A percentile compares a stretch with the other conserved stretches of the same genome.
Evolutionary conservation across 2,797 vertebrate genomes (phyloP).

Genomic region (Salarias fasciatus): DNA sequence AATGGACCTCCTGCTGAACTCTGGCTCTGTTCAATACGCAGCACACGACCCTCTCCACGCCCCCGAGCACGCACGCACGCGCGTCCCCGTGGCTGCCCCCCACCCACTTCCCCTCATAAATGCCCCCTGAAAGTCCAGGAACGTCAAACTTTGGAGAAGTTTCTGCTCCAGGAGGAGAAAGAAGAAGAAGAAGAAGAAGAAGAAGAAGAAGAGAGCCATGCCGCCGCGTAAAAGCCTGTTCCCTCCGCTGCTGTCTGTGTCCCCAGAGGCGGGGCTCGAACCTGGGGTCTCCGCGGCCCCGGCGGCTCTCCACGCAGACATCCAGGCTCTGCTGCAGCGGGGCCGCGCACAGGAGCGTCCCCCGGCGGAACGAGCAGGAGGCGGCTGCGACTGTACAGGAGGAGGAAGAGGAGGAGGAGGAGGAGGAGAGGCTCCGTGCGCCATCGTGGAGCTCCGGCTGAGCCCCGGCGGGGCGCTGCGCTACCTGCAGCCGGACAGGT

Average conservation of each 20-base stretch:
- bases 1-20: conserved; percentile 73
- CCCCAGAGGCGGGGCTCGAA: conserved; percentile 11
- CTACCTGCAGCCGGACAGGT: conserved; percentile 65
- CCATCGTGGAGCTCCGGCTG: conserved; percentile 71
- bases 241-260: conserved; percentile 52
- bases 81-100: conserved; percentile 16
- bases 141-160: not conserved
- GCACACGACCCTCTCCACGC: conserved; percentile 81
- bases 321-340: conserved; percentile 61
- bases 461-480: conserved; percentile 51
- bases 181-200: too few species aligned
- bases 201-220: conserved; percentile 25
- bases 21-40: conserved; percentile 73
- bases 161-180: not conserved
- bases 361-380: conserved; percentile 19
- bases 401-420: too few species aligned
- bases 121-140: conserved; percentile 39
- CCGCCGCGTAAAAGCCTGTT: conserved; percentile 63
- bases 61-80: conserved; percentile 60
- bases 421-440: too few species aligned
- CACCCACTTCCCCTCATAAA: conserved; percentile 78
- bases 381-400: too few species aligned
- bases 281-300: conserved; percentile 20
- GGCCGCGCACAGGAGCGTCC: conserved; percentile 43
- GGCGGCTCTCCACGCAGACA: conserved; percentile 33